Base-by-base conservation (phyloP, 2,888 invertebrate species). In the Gonocerus acuteangulatus region DNA sequence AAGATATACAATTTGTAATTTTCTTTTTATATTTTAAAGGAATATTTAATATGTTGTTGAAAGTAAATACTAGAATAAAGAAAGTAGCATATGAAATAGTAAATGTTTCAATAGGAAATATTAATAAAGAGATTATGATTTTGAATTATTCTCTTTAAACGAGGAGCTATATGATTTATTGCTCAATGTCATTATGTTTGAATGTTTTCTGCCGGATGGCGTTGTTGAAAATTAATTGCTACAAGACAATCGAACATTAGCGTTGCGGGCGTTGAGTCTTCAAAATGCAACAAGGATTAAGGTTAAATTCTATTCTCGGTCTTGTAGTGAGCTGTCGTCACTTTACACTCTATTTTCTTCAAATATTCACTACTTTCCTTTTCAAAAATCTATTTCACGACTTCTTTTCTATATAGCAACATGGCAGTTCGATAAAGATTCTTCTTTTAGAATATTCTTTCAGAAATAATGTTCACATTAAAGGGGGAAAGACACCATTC, bases 211-310 rank as follows among this genome's bases (percentile, higher is more conserved):
- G 54, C 54, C 54, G 22, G 15, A 39, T 42, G 54, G 54, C 54
- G 23, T 42, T n/a, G 42, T 42, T 47, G 27, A 57, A 57, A 47
- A 57, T 32, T 57, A 57, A 66, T 68, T 68, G 68, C 68, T 65
- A 68, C 63, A 62, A 67, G 68, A 68, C 68, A 68, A 68, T 68
- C 68, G 67, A 66, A 65, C 59, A 22, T 65, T 67, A 67, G 67
- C 48, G 63, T 66, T 67, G 63, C 63, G 52, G 65, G 58, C 60
- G 21, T 21, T n/a, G 58, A 54, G 62, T 58, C 59, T 62, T 58
- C 54, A 62, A 58, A 62, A 62, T 49, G 64, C 64, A 62, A 64
- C 56, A 48, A 49, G 22, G 59, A n/a, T 42, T 48, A 59, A 47
- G 47, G 47, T 48, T 58, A 48, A 45, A 47, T 57, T 48, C 23